Evolutionary conservation across 2,797 vertebrate species (phyloP).

Genomic region (Syngnathus acus): DNA sequence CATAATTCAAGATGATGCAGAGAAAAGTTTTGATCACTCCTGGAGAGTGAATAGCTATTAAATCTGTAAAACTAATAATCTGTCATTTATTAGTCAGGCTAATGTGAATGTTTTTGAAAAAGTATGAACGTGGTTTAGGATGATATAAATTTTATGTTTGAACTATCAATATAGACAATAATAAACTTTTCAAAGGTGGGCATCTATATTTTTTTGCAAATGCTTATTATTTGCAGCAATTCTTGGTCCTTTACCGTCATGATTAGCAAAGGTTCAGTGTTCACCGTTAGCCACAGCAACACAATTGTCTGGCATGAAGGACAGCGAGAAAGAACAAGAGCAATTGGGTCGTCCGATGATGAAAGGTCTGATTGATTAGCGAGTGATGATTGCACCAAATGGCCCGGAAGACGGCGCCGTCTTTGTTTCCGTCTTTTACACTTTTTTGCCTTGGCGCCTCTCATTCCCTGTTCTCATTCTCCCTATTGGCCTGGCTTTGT

Average conservation of each 20-base stretch:
- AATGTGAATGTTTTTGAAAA: background rate
- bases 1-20: background rate
- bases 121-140: background rate
- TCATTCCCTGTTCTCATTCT: slow-evolving; percentile 15
- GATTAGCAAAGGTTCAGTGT: background rate
- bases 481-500: slow-evolving; percentile 34
- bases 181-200: background rate
- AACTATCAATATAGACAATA: too few species aligned
- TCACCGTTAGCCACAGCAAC: slow-evolving; percentile 9
- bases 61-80: too few species aligned
- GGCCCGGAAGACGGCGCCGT: slow-evolving; percentile 75
- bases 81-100: too few species aligned
- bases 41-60: background rate
- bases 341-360: slow-evolving; percentile 70
- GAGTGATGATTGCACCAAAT: slow-evolving; percentile 79
- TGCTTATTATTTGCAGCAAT: background rate
- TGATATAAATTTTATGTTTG: background rate
- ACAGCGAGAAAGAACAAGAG: slow-evolving; percentile 26
- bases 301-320: slow-evolving; percentile 35
- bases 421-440: slow-evolving; percentile 68
- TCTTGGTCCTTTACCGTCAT: background rate
- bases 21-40: background rate
- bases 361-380: slow-evolving; percentile 81
- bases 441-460: slow-evolving; percentile 55
- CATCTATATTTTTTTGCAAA: background rate